phyloP scores from a whole-genome alignment of 2,113 vertebrate species.

The Atrichornis clamosus region DNA sequence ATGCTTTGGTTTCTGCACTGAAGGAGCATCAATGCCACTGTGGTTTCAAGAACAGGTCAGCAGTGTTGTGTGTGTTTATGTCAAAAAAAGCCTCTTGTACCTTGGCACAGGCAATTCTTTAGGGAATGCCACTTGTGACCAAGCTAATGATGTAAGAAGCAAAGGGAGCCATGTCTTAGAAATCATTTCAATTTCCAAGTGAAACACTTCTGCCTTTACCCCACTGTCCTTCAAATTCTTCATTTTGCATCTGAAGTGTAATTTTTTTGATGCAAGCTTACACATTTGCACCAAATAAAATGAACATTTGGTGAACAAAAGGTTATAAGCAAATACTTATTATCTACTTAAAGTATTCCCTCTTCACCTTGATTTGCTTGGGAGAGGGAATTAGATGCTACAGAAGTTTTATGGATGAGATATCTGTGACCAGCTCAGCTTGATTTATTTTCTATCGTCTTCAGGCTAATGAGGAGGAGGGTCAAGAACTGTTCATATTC shows the following conservation, averaged over 20 bases:
- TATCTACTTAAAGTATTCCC: not conserved
- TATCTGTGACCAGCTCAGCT: not conserved
- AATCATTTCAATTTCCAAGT: not conserved
- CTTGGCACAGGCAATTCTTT: not conserved
- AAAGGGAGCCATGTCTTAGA: not conserved
- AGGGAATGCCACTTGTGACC: not conserved
- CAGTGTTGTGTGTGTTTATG: not conserved
- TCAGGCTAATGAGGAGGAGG: not conserved
- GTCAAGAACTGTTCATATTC: not conserved
- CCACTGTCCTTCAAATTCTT: not conserved
- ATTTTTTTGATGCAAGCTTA: not conserved
- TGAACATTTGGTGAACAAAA: not conserved
- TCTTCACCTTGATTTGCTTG: not conserved
- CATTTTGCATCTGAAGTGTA: not conserved
- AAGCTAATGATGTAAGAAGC: not conserved
- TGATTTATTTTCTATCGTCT: slow-evolving; percentile 16
- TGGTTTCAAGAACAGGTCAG: not conserved
- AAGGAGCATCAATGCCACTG: fast-evolving
- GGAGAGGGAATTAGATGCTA: not conserved
- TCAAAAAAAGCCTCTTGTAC: not conserved
- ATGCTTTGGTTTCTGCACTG: not conserved
- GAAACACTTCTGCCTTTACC: not conserved
- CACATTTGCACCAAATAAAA: not conserved
- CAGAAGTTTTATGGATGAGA: not conserved
- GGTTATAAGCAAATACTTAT: not conserved